Conservation (phyloP, 2,888 invertebrate species). For the Heteropelma amictum region DNA sequence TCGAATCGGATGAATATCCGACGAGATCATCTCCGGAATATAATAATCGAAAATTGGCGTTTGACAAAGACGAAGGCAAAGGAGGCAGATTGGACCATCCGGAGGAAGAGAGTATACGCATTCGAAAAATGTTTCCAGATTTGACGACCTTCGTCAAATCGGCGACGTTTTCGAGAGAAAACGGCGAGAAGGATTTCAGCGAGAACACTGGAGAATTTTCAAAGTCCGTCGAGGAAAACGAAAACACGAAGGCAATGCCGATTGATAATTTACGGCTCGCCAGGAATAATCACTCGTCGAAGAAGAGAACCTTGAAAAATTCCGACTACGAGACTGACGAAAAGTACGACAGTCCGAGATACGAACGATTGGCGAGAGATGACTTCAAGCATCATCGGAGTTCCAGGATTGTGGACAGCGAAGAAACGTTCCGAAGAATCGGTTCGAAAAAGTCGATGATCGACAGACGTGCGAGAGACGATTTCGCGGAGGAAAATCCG, state of each 20-base stretch:
- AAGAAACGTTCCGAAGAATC: neutral
- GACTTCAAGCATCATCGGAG: neutral
- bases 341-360: slow-evolving; percentile 37
- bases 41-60: neutral
- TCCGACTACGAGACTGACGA: slow-evolving; percentile 3
- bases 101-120: neutral
- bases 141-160: neutral
- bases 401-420: neutral
- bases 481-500: neutral
- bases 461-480: neutral
- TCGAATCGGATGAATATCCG: neutral
- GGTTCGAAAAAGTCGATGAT: neutral
- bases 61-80: neutral
- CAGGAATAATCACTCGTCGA: neutral
- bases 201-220: slow-evolving; percentile 28
- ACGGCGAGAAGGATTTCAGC: slow-evolving; percentile 10
- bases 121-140: neutral
- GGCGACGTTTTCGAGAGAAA: slow-evolving; percentile 40
- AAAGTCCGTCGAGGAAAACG: slow-evolving; percentile 25
- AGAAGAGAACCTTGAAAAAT: slow-evolving; percentile 32
- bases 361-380: slow-evolving; percentile 20
- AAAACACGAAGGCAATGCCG: neutral
- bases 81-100: neutral
- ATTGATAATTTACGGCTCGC: too few relatives aligned
- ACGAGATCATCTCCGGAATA: neutral